A percentile compares a stretch with the other conserved stretches of the same genome.
Conservation (phyloP, 2,888 invertebrate genomes). For the Camponotus fellah region DNA sequence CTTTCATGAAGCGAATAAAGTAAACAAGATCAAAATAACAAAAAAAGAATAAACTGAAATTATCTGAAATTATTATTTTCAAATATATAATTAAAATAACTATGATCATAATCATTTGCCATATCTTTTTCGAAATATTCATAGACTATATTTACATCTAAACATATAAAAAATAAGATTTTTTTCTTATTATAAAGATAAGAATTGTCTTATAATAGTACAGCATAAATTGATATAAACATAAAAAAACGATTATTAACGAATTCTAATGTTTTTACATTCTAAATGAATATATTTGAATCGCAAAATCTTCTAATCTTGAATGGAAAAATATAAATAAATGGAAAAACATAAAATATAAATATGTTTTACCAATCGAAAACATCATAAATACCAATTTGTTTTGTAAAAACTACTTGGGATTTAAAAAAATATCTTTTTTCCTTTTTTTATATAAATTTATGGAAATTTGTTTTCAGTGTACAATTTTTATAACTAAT, state of each 20-base stretch:
- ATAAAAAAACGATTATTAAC: neutral
- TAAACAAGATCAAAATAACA: neutral
- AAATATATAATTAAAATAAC: neutral
- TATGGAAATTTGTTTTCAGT: neutral
- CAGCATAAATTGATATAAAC: neutral
- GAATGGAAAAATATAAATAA: too few species aligned
- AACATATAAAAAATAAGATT: neutral
- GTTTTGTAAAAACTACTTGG: neutral
- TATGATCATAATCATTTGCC: neutral
- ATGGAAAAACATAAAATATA: neutral
- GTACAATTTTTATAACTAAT: neutral
- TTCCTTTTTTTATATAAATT: neutral
- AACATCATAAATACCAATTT: conserved; percentile 6
- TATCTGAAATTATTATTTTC: neutral
- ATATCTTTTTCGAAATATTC: neutral
- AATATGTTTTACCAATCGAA: conserved; percentile 5
- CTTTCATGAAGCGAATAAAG: neutral
- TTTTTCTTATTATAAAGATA: neutral
- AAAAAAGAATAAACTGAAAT: neutral
- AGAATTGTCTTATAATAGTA: neutral
- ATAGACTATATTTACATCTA: neutral
- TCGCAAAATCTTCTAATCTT: neutral
- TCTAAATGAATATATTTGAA: neutral
- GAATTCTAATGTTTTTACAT: neutral
- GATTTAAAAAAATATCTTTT: neutral